Evolutionary conservation across 2,797 vertebrate genomes (phyloP).

Genomic region (Microcaecilia unicolor): DNA sequence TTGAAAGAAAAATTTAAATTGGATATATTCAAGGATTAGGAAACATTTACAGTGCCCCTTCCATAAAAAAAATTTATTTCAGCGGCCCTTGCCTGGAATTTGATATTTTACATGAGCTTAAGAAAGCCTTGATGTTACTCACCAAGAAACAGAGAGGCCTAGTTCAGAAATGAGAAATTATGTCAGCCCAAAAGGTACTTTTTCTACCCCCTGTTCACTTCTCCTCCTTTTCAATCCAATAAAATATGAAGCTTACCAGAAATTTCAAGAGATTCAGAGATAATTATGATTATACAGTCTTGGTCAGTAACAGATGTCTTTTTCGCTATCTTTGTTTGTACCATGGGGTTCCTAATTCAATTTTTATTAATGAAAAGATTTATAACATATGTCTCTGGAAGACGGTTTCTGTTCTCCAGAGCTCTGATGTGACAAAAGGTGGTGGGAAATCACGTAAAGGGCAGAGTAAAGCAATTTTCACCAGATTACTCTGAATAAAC

Average conservation of each 20-base stretch:
- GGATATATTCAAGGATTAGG: no score
- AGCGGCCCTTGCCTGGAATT: no score
- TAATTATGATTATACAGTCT: slow-evolving; percentile 12
- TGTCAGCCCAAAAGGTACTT: background rate
- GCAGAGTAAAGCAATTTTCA: background rate
- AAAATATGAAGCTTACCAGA: slow-evolving; percentile 11
- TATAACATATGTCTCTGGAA: background rate
- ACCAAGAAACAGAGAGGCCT: background rate
- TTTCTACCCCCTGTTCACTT: background rate
- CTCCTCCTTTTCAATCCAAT: background rate
- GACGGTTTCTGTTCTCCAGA: slow-evolving; percentile 5
- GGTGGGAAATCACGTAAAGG: slow-evolving; percentile 6
- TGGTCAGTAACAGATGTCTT: slow-evolving; percentile 7
- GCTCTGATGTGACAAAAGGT: slow-evolving; percentile 3
- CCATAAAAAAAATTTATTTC: no score
- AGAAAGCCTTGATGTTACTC: background rate
- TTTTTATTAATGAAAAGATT: slow-evolving; percentile 12
- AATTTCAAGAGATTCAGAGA: slow-evolving; percentile 4
- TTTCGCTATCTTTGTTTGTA: slow-evolving; percentile 1
- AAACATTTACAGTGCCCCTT: no score
- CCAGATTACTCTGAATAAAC: slow-evolving; percentile 1
- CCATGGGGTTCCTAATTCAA: background rate
- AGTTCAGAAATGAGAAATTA: background rate
- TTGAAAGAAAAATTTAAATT: no score
- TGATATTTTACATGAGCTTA: no score